phyloP scores from a whole-genome alignment of 2,113 vertebrate genomes.

The Strix aluco region DNA sequence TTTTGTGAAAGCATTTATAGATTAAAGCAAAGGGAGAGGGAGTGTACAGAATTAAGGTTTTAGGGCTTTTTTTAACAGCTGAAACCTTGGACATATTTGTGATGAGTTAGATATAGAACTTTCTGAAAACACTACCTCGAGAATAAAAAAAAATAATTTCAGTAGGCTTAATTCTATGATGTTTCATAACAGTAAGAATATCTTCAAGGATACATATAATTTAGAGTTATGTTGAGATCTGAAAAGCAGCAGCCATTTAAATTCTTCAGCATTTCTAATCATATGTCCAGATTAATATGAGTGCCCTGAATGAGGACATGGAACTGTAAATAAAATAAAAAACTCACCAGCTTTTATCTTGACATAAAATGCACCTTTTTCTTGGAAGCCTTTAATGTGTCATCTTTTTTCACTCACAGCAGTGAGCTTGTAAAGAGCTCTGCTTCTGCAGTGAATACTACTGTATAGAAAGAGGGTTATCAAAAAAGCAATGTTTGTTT shows the following conservation, averaged over 20 bases:
- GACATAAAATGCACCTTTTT: conserved; percentile 36
- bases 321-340: conserved; percentile 32
- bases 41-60: neutral
- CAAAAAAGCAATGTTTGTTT: conserved; percentile 52
- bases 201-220: neutral
- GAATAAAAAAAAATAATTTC: neutral
- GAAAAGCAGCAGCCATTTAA: neutral
- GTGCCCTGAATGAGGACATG: neutral
- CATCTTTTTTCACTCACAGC: conserved; percentile 25
- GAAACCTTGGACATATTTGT: neutral
- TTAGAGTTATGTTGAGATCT: neutral
- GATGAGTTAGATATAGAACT: neutral
- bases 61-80: neutral
- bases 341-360: conserved; percentile 17
- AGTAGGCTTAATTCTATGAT: neutral
- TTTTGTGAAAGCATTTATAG: neutral
- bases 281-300: neutral
- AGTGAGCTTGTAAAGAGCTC: conserved; percentile 33
- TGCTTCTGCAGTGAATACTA: conserved; percentile 21
- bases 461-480: conserved; percentile 5
- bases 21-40: neutral
- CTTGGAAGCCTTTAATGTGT: conserved; percentile 38
- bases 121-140: neutral
- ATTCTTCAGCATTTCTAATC: neutral
- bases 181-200: neutral